Evolutionary conservation across 2,113 vertebrate species (phyloP).

Genomic region (Dipodomys stephensi): DNA sequence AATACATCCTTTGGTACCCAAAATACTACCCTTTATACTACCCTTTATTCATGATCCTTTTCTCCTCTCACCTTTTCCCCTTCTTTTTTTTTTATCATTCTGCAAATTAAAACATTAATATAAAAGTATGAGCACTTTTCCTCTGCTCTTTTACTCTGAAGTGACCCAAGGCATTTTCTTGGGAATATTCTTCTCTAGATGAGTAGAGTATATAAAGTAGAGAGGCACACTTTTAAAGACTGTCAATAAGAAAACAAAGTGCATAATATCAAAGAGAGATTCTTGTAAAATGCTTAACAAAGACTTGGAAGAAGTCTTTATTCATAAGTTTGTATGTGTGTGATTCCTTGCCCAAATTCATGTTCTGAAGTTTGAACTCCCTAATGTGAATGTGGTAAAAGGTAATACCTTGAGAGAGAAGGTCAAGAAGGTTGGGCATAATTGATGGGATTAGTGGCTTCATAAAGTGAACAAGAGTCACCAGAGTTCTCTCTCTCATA

Average conservation of each 20-base stretch:
- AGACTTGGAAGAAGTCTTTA: background rate
- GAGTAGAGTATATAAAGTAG: background rate
- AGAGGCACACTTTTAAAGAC: background rate
- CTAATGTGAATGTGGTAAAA: background rate
- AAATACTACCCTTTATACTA: slow-evolving; percentile 45
- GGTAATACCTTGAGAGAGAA: background rate
- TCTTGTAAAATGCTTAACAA: background rate
- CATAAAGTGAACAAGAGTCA: background rate
- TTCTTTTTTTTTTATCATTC: background rate
- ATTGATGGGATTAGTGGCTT: background rate
- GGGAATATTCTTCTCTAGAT: slow-evolving; percentile 9
- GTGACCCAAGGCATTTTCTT: background rate
- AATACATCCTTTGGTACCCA: background rate
- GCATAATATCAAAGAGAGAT: background rate
- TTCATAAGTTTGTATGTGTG: background rate
- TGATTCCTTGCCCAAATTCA: background rate
- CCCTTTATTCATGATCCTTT: background rate
- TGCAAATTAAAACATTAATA: slow-evolving; percentile 34
- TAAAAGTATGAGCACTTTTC: slow-evolving; percentile 19
- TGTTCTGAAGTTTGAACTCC: background rate
- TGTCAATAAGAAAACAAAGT: background rate
- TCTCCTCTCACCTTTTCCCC: background rate
- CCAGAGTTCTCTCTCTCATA: too few species aligned
- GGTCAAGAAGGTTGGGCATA: too few species aligned
- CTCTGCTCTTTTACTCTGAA: background rate